These are phyloP conservation scores for Ophion slaviceki DNA, from an alignment of 2,888 invertebrate species.

Conservation along the genomic window DNA sequence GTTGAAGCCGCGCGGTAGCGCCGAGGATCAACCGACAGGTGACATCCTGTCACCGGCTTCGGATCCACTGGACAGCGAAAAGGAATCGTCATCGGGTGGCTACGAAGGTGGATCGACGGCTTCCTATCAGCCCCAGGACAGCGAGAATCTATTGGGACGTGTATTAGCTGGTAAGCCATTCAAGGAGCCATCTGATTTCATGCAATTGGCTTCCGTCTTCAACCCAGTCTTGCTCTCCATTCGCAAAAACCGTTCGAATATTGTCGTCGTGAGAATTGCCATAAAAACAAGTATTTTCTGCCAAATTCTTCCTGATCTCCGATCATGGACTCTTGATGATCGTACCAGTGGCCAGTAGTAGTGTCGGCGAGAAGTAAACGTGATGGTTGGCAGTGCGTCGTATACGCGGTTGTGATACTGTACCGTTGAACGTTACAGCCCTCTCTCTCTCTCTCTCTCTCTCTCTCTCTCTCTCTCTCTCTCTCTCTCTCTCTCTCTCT, in stretches of 20 bases:
- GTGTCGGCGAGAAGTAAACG: neutral
- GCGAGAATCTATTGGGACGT: constrained; percentile 86
- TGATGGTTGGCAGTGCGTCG: neutral
- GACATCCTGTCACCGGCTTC: constrained; percentile 79
- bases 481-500: too few relatives aligned
- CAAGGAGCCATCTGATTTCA: neutral
- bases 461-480: neutral
- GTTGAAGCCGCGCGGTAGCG: constrained; percentile 85
- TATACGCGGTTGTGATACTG: constrained; percentile 44
- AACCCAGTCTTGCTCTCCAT: neutral
- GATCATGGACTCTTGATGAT: neutral
- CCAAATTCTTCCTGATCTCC: constrained; percentile 1
- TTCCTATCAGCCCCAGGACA: constrained; percentile 79
- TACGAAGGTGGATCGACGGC: constrained; percentile 69
- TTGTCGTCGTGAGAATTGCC: neutral
- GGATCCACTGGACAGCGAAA: constrained; percentile 78
- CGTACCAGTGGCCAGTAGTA: neutral
- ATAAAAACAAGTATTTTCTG: neutral
- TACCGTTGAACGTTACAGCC: constrained; percentile 51
- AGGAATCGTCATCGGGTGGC: constrained; percentile 74
- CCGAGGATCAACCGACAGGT: constrained; percentile 81
- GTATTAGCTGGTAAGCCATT: constrained; percentile 85
- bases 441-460: constrained; percentile 25
- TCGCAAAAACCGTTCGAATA: neutral
- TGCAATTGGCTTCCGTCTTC: neutral